Base-by-base conservation (phyloP, 2,113 vertebrate genomes). In the Antennarius striatus region DNA sequence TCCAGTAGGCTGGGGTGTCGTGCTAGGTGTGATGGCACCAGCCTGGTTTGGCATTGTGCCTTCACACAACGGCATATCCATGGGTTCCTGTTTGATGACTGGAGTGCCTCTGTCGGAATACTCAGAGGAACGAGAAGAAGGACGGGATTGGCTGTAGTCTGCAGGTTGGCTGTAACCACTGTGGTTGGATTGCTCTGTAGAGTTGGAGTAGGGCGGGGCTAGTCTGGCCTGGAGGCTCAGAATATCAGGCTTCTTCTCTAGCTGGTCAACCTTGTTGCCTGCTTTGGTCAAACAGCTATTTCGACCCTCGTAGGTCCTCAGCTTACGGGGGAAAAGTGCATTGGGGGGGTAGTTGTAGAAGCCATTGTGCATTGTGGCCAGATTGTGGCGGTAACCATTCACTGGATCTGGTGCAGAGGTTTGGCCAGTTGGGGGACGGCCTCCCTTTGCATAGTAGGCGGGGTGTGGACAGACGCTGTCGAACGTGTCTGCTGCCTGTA, bases 401-500 rank as follows among this genome's bases (percentile, higher is more conserved):
- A 98, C 78, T 36, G 86, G 78, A 75, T 90, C 88, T 12, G 83
- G 86, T 73, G 91, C 83, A 46, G 96, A 93, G 92, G 95, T 88
- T 91, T 95, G 96, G 91, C 93, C 89, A 73, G 82, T 86, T 73
- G 83, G 77, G 92, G 94, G 90, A 77, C 95, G 93, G 90, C 91
- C 90, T 85, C 95, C 95, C 91, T 95, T 96, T 95, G 96, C 96
- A 95, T 96, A 98, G 95, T 94, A 96, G 85, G 94, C 94, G 86
- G 96, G 94, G 80, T 93, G 95, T 63, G 95, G 93, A 83, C 96
- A 98, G 73, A 95, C 94, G 79, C 91, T 95, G 90, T 91, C 95
- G 90, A 96, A 96, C 0, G 95, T 92, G 88, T 98, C 95, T 0
- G 95, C 93, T 86, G 94, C 92, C 86, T 96, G 93, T 87, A 93